Evolutionary conservation across 37 sponge, comb jelly and placozoan genomes (phyloP).

Genomic region (Corticium candelabrum): DNA sequence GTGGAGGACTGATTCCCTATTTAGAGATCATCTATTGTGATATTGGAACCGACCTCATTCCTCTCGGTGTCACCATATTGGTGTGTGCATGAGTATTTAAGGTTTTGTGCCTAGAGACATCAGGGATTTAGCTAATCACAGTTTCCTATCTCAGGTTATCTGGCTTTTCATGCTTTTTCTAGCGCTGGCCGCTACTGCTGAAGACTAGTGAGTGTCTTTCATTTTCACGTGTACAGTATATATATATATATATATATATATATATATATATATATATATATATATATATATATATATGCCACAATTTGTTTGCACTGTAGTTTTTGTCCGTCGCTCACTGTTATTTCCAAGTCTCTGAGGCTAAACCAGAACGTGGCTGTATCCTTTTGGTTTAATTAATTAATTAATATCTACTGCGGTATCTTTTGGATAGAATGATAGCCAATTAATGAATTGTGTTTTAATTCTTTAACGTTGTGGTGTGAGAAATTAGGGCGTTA

Average conservation of each 20-base stretch:
- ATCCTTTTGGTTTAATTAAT: slow-evolving; percentile 37
- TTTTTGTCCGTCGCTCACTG: slow-evolving; percentile 86
- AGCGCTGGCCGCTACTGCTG: slow-evolving; percentile 83
- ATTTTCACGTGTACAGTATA: not conserved
- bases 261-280: no score
- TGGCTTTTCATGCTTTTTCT: slow-evolving; percentile 88
- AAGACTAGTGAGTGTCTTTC: slow-evolving; percentile 62
- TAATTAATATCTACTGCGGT: no score
- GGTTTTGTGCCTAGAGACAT: no score
- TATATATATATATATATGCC: no score
- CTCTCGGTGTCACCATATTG: slow-evolving; percentile 73
- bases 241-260: no score
- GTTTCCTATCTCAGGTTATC: slow-evolving; percentile 65
- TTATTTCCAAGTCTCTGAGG: slow-evolving; percentile 70
- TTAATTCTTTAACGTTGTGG: not conserved
- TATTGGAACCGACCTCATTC: slow-evolving; percentile 54
- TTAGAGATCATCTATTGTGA: slow-evolving; percentile 74
- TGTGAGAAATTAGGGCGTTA: slow-evolving; percentile 58
- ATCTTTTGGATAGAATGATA: no score
- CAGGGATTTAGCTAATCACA: no score
- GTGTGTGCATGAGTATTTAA: no score
- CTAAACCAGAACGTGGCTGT: slow-evolving; percentile 90
- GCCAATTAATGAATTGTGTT: no score
- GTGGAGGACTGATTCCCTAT: slow-evolving; percentile 74
- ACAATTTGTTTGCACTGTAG: slow-evolving; percentile 28